Percentiles rank a stretch among this genome's conserved stretches.
Conservation (phyloP, 2,888 invertebrate genomes). For the Masnerella sp. region DNA sequence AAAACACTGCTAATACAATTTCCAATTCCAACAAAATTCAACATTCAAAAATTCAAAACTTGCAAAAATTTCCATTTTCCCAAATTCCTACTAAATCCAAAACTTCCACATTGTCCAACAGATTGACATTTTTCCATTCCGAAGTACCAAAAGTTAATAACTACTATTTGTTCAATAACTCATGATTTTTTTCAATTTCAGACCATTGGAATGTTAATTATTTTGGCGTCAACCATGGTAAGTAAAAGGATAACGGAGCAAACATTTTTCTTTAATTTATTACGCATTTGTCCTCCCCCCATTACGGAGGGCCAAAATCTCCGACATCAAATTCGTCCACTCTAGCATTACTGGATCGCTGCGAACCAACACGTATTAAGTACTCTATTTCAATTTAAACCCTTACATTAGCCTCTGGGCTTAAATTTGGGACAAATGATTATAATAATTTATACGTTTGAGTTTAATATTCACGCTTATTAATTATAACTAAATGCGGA, state of each 20-base stretch:
- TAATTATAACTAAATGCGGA: no score
- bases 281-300: conserved; percentile 16
- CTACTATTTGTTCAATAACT: no score
- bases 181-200: conserved; percentile 30
- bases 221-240: conserved; percentile 37
- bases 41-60: no score
- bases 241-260: conserved; percentile 11
- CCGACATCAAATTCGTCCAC: conserved; percentile 27
- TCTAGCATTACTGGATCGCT: conserved; percentile 26
- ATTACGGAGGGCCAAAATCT: conserved; percentile 37
- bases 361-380: conserved; percentile 41
- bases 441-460: conserved; percentile 13
- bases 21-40: no score
- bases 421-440: conserved; percentile 50
- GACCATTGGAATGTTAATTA: conserved; percentile 34
- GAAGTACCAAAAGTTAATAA: no score
- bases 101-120: no score
- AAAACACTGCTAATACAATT: no score
- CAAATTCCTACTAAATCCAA: no score
- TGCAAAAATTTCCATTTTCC: no score
- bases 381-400: conserved; percentile 45
- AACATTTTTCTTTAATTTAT: conserved; percentile 5
- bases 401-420: conserved; percentile 39
- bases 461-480: conserved; percentile 13
- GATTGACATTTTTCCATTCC: background rate